Percentiles rank a stretch among this genome's conserved stretches.
Conservation (phyloP, 2,797 vertebrate species). For the Bradypodion pumilum region DNA sequence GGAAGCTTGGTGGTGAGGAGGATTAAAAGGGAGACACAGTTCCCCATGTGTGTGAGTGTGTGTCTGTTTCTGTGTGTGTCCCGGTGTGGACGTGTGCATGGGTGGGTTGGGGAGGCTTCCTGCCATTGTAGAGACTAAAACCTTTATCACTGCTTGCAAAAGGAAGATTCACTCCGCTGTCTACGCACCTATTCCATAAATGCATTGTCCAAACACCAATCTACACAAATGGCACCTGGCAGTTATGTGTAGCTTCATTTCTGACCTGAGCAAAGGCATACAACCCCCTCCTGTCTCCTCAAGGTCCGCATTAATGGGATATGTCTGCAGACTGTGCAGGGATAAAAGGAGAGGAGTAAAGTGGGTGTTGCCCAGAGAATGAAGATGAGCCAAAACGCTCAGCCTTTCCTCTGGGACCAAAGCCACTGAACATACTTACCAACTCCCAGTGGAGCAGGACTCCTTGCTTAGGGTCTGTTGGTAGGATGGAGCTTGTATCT, state of each 20-base stretch:
- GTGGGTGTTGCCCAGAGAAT: conserved; percentile 5
- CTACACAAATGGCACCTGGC: neutral
- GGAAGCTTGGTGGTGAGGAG: neutral
- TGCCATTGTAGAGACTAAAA: neutral
- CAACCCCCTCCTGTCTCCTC: fast-evolving
- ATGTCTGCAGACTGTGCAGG: neutral
- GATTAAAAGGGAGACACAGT: conserved; percentile 30
- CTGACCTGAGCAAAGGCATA: neutral
- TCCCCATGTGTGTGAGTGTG: neutral
- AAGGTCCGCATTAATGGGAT: neutral
- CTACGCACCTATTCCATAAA: neutral
- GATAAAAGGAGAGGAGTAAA: neutral
- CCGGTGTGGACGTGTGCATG: too few species aligned
- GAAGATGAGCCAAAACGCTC: neutral
- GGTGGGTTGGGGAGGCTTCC: conserved; percentile 13
- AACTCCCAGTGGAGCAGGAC: conserved; percentile 27
- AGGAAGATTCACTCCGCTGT: neutral
- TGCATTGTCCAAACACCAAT: neutral
- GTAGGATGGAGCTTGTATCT: neutral
- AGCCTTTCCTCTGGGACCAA: conserved; percentile 30
- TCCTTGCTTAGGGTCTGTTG: conserved; percentile 15
- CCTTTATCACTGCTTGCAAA: neutral
- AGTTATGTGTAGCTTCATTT: neutral
- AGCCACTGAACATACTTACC: conserved; percentile 7
- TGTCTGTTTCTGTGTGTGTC: neutral